Evolutionary conservation across 2,888 invertebrate genomes (phyloP).

Genomic region (Anorthoa munda): DNA sequence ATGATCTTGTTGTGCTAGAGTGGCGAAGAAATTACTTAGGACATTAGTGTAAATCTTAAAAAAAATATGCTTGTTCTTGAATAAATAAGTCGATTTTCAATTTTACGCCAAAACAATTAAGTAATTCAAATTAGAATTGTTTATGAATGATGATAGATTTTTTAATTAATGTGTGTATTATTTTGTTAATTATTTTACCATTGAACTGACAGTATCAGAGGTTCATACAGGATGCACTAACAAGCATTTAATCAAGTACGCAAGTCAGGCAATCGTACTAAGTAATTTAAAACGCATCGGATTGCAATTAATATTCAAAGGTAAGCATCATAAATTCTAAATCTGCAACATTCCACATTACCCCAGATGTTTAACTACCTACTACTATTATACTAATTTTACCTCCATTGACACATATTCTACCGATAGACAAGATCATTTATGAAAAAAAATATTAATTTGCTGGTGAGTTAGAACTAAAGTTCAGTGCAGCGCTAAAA

Average conservation of each 20-base stretch:
- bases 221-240: constrained; percentile 30
- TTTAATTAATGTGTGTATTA: no score
- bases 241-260: not conserved
- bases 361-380: no score
- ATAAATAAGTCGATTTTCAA: not conserved
- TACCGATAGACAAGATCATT: no score
- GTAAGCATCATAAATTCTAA: not conserved
- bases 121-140: not conserved
- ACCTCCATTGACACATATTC: no score
- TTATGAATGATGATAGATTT: constrained; percentile 1
- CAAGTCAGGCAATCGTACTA: constrained; percentile 15
- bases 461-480: no score
- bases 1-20: no score
- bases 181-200: constrained; percentile 11
- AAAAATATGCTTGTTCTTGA: not conserved
- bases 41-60: not conserved
- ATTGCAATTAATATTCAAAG: constrained; percentile 15
- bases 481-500: no score
- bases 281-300: constrained; percentile 9
- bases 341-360: constrained; percentile 8
- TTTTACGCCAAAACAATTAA: not conserved
- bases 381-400: no score
- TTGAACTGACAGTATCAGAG: constrained; percentile 8
- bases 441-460: no score
- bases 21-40: no score